Evolutionary conservation across 2,797 vertebrate species (phyloP), one percentile per base, ranked within the genome.

Genomic region (Harpagifer antarcticus): DNA sequence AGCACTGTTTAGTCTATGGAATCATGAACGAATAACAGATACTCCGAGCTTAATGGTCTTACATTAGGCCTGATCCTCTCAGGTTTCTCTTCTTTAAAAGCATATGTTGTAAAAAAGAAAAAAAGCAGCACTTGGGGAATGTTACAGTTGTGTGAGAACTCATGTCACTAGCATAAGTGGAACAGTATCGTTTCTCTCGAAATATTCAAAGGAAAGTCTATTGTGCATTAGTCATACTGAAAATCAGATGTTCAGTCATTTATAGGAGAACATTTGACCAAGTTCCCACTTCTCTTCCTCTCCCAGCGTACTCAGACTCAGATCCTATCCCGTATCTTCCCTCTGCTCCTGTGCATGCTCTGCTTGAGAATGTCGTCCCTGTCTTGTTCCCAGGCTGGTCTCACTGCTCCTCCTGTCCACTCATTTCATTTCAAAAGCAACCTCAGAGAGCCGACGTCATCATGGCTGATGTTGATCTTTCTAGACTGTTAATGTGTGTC

Each of bases 21-120:
- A 88, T 93, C 86, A 86, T 86, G 87, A 90, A 86, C 85, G 84
- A 90, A 91, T 86, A 91, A 89, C 83, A 86, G 88, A 91, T 69
- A 83, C 86, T 88, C 84, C 79, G 77, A 85, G 81, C 82, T 40
- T 88, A 91, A 91, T 93, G 86, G 88, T 88, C 76, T 85, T 82
- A 74, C 87, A 87, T 91, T 87, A 86, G 88, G 43, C 44, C 80
- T 4, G 13, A 68, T 79, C 71, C 76, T 76, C 66, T 74, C 72
- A 67, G 76, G 66, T 73, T 83, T 72, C 76, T 43, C 61, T 68
- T 60, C 76, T 81, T 77, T 58, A 73, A 55, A 40, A 68, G 65
- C 56, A 33, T 68, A 64, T 76, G 69, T 85, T 87, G 61, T 78
- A 60, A 84, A 74, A 37, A 37, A 37, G 5, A 4, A 82, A 79